These are phyloP conservation scores for Chiloscyllium punctatum DNA, from an alignment of 2,797 vertebrate genomes.

Conservation along the genomic window DNA sequence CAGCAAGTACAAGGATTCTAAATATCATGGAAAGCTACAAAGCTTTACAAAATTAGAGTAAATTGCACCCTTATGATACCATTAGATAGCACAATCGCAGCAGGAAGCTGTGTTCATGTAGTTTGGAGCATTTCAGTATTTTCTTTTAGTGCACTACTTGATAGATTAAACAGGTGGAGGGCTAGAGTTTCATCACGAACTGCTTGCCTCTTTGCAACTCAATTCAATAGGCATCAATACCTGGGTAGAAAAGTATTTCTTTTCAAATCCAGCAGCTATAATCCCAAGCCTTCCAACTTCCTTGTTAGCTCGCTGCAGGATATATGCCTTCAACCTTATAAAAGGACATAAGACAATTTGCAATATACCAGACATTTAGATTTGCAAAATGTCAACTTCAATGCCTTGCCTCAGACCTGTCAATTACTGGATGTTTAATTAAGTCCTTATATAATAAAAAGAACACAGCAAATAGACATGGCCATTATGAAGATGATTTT, in stretches of 20 bases:
- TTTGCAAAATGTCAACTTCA: not conserved
- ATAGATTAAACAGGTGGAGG: not conserved
- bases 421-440: not conserved
- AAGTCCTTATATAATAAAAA: not conserved
- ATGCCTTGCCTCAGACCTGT: not conserved
- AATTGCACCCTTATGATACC: not conserved
- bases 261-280: not conserved
- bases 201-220: not conserved
- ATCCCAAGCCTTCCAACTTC: not conserved
- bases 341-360: not conserved
- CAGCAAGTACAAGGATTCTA: not conserved
- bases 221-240: not conserved
- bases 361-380: not conserved
- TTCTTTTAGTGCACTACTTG: not conserved
- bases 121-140: not conserved
- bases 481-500: not conserved
- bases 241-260: not conserved
- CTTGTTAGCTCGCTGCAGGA: not conserved
- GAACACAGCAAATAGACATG: not conserved
- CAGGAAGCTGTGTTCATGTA: not conserved
- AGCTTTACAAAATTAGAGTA: not conserved
- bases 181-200: not conserved
- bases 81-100: not conserved
- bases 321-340: not conserved
- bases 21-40: not conserved